phyloP scores from a whole-genome alignment of 2,888 invertebrate genomes.

The Brenthis daphne region DNA sequence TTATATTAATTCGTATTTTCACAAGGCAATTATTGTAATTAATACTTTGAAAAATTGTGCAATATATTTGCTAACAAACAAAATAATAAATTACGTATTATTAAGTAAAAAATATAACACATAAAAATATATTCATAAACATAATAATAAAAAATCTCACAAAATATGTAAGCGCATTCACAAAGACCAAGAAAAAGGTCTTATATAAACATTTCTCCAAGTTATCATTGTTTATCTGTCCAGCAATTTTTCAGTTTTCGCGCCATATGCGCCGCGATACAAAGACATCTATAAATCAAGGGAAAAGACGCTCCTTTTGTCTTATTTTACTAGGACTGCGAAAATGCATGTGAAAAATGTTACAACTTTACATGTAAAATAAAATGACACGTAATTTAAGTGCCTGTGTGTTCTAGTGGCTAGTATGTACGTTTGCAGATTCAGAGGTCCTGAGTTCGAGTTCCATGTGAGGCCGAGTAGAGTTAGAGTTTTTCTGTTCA shows the following conservation, averaged over 20 bases:
- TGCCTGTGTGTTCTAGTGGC: not conserved
- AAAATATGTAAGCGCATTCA: conserved; percentile 6
- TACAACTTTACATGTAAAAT: too few species aligned
- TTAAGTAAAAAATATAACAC: not conserved
- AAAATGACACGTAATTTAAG: not conserved
- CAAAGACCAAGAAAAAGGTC: conserved; percentile 17
- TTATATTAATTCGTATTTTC: too few species aligned
- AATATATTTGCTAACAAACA: too few species aligned
- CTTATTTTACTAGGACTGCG: conserved; percentile 13
- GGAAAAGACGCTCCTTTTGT: conserved; percentile 14
- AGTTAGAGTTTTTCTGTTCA: too few species aligned
- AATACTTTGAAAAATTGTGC: too few species aligned
- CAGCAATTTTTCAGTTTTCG: conserved; percentile 42
- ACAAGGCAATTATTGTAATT: too few species aligned
- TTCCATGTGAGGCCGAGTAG: too few species aligned
- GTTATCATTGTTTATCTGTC: conserved; percentile 39
- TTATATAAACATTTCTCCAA: conserved; percentile 19
- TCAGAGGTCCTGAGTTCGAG: too few species aligned
- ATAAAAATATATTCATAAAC: not conserved
- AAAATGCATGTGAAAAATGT: conserved; percentile 9
- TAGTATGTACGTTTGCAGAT: too few species aligned
- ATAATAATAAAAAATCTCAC: not conserved
- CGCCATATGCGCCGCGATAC: conserved; percentile 37
- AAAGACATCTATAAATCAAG: conserved; percentile 37
- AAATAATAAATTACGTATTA: too few species aligned